Percentiles rank a stretch among this genome's conserved stretches.
Conservation (phyloP, 2,113 vertebrate genomes). For the Odontesthes bonariensis region DNA sequence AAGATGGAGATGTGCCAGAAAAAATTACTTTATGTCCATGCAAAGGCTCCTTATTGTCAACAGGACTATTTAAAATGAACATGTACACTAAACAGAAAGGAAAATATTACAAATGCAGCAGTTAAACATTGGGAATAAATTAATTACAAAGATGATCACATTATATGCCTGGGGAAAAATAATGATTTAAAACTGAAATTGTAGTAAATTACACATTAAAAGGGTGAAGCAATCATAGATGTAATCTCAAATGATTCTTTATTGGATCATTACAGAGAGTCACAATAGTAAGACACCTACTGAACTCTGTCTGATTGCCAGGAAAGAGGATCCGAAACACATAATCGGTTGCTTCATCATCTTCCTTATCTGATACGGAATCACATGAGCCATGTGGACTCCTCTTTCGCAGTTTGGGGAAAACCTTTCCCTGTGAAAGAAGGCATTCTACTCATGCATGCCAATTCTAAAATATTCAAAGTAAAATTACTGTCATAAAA, state of each 20-base stretch:
- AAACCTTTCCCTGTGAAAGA: conserved; percentile 92
- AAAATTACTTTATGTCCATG: conserved; percentile 37
- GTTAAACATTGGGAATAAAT: conserved; percentile 21
- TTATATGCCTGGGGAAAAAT: conserved; percentile 6
- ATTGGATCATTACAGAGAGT: conserved; percentile 35
- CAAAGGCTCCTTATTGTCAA: conserved; percentile 30
- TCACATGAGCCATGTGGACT: conserved; percentile 93
- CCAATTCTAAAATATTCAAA: neutral
- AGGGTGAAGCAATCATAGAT: conserved; percentile 14
- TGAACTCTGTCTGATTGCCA: conserved; percentile 89
- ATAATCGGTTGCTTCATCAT: conserved; percentile 96
- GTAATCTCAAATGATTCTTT: conserved; percentile 29
- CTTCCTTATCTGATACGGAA: conserved; percentile 94
- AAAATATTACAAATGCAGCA: conserved; percentile 8
- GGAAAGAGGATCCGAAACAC: conserved; percentile 97
- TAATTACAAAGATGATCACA: conserved; percentile 12
- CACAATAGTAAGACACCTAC: conserved; percentile 80
- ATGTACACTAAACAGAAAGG: conserved; percentile 24
- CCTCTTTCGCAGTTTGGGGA: conserved; percentile 92
- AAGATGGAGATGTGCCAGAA: conserved; percentile 20
- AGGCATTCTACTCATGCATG: neutral
- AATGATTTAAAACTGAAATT: conserved; percentile 15
- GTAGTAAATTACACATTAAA: conserved; percentile 24
- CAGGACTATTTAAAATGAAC: conserved; percentile 36
- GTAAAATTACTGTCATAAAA: neutral